phyloP scores from a whole-genome alignment of 2,888 invertebrate species.

The Acrocyrtus sp. region DNA sequence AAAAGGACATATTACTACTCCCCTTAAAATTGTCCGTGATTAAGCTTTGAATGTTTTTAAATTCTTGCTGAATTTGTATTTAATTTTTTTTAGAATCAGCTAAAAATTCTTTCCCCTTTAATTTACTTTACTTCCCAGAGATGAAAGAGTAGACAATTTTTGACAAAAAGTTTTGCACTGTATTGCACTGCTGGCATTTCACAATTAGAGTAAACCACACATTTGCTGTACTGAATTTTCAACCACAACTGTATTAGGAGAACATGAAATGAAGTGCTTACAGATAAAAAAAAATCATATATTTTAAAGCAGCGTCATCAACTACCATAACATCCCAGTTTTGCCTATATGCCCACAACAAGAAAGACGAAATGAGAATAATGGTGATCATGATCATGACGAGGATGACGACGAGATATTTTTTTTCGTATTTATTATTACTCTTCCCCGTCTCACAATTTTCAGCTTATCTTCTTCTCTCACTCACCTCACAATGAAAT shows the following conservation, averaged over 20 bases:
- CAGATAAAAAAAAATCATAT: not conserved
- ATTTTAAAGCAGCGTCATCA: not conserved
- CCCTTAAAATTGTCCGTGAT: too few species aligned
- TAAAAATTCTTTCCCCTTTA: too few species aligned
- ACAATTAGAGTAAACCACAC: not conserved
- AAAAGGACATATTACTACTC: not conserved
- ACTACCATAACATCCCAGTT: not conserved
- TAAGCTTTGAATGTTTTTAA: not conserved
- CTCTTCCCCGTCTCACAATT: not conserved
- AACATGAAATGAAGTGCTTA: not conserved
- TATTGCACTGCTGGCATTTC: too few species aligned
- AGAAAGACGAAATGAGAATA: constrained; percentile 14
- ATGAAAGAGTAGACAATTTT: too few species aligned
- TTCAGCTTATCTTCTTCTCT: constrained; percentile 15
- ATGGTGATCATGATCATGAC: constrained; percentile 30
- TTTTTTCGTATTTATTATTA: too few species aligned
- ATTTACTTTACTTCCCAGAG: not conserved
- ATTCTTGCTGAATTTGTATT: too few species aligned
- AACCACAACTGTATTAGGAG: not conserved
- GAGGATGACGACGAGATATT: constrained; percentile 31
- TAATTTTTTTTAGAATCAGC: too few species aligned
- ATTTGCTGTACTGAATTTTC: not conserved
- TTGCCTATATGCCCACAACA: not conserved
- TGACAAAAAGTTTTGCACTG: too few species aligned
- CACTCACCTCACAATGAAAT: constrained; percentile 26